phyloP scores from a whole-genome alignment of 2,113 vertebrate species.

The Cromileptes altivelis region DNA sequence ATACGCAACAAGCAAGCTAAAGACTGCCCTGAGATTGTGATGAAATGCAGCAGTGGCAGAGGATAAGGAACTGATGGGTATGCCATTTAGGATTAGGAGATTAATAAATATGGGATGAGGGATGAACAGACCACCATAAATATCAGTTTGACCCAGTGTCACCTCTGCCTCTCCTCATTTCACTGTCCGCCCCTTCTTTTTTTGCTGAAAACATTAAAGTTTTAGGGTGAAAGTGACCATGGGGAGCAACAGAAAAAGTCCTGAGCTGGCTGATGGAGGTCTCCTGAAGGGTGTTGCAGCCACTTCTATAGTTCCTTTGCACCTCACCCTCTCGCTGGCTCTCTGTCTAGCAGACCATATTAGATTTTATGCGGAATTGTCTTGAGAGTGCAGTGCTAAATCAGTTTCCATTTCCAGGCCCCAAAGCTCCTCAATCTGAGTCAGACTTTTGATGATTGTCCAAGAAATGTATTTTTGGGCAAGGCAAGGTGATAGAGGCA shows the following conservation, averaged over 20 bases:
- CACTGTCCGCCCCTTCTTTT: background rate
- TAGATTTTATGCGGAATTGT: slow-evolving; percentile 76
- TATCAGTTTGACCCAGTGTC: slow-evolving; percentile 42
- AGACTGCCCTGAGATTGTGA: slow-evolving; percentile 32
- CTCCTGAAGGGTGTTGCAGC: slow-evolving; percentile 69
- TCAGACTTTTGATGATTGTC: slow-evolving; percentile 77
- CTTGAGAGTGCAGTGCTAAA: slow-evolving; percentile 76
- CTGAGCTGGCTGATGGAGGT: slow-evolving; percentile 66
- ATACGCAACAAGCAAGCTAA: slow-evolving; percentile 55
- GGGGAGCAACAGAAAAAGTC: slow-evolving; percentile 47
- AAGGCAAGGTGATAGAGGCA: slow-evolving; percentile 59
- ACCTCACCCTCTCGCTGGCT: slow-evolving; percentile 10
- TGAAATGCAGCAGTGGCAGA: slow-evolving; percentile 42
- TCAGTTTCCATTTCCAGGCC: slow-evolving; percentile 79
- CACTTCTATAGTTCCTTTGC: slow-evolving; percentile 65
- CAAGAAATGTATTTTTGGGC: slow-evolving; percentile 64
- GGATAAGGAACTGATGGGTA: slow-evolving; percentile 44
- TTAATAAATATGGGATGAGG: slow-evolving; percentile 67
- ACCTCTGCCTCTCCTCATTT: slow-evolving; percentile 37
- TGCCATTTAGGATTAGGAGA: slow-evolving; percentile 66
- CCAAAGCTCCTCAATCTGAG: slow-evolving; percentile 61
- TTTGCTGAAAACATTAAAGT: slow-evolving; percentile 33
- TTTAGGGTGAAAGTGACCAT: slow-evolving; percentile 42
- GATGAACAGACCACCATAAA: slow-evolving; percentile 33
- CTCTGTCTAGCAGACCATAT: slow-evolving; percentile 57